Conservation (phyloP, 92 coral and sea anemone species). For the Nematostella vectensis region DNA sequence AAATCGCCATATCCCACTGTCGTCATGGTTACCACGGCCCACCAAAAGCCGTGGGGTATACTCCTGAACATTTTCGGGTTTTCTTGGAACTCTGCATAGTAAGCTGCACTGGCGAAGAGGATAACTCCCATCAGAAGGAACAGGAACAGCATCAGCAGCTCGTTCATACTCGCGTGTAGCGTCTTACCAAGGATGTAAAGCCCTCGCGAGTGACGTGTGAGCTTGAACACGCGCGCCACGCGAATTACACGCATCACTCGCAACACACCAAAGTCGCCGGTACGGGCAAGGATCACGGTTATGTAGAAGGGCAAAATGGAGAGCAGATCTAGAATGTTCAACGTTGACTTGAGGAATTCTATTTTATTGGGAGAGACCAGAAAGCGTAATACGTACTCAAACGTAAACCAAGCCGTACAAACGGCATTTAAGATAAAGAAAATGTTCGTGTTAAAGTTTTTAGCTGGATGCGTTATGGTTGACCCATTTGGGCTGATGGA, state of each 20-base stretch:
- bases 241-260: constrained; percentile 93
- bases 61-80: constrained; percentile 41
- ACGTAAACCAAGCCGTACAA: constrained; percentile 88
- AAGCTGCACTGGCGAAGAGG: constrained; percentile 86
- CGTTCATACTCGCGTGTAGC: constrained; percentile 79
- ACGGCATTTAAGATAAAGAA: constrained; percentile 67
- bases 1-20: constrained; percentile 97
- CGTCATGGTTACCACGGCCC: constrained; percentile 99
- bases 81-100: constrained; percentile 65
- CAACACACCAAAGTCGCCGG: constrained; percentile 60
- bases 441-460: constrained; percentile 17
- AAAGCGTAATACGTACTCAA: constrained; percentile 72
- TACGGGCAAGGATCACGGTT: constrained; percentile 38
- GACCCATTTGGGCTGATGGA: constrained; percentile 23
- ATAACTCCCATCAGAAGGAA: constrained; percentile 87
- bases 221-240: constrained; percentile 85
- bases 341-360: constrained; percentile 54
- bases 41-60: constrained; percentile 96
- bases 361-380: constrained; percentile 64
- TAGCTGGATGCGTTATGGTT: constrained; percentile 8
- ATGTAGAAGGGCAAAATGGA: constrained; percentile 88
- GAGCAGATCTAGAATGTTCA: constrained; percentile 78
- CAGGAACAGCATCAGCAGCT: constrained; percentile 79
- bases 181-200: constrained; percentile 88
- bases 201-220: constrained; percentile 93